Evolutionary conservation across 2,797 vertebrate genomes (phyloP).

Genomic region (Oryzias sinensis): DNA sequence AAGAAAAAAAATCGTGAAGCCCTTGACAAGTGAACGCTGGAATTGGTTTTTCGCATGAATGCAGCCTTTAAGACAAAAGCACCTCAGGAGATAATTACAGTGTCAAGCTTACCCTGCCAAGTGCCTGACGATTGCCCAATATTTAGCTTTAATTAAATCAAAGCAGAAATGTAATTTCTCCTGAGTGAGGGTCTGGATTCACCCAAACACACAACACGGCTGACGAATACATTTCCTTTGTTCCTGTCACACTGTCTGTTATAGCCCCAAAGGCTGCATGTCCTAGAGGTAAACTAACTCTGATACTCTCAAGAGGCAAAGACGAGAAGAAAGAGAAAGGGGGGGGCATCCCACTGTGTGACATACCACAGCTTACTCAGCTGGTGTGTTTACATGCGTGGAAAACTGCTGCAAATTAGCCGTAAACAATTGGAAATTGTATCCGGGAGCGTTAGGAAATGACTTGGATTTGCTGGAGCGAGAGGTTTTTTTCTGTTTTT

Average conservation of each 20-base stretch:
- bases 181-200: conserved; percentile 74
- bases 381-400: conserved; percentile 52
- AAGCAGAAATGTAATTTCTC: conserved; percentile 85
- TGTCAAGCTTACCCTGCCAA: conserved; percentile 79
- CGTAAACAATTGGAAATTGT: conserved; percentile 58
- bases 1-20: conserved; percentile 41
- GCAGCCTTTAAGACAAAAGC: conserved; percentile 85
- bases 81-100: conserved; percentile 85
- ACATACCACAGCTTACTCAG: conserved; percentile 6
- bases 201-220: conserved; percentile 74
- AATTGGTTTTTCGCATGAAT: conserved; percentile 82
- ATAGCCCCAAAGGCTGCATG: conserved; percentile 43
- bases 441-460: conserved; percentile 22
- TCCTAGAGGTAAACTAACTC: conserved; percentile 51
- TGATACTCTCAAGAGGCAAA: conserved; percentile 15
- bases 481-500: no score
- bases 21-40: conserved; percentile 72
- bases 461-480: conserved; percentile 1
- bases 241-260: conserved; percentile 64
- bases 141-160: conserved; percentile 87
- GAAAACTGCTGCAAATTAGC: conserved; percentile 58
- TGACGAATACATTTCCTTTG: conserved; percentile 68
- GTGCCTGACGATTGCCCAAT: conserved; percentile 81
- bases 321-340: not conserved
- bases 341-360: conserved; percentile 2